Base-by-base conservation (phyloP, 2,797 vertebrate genomes). In the Petrocephalus sullivani region DNA sequence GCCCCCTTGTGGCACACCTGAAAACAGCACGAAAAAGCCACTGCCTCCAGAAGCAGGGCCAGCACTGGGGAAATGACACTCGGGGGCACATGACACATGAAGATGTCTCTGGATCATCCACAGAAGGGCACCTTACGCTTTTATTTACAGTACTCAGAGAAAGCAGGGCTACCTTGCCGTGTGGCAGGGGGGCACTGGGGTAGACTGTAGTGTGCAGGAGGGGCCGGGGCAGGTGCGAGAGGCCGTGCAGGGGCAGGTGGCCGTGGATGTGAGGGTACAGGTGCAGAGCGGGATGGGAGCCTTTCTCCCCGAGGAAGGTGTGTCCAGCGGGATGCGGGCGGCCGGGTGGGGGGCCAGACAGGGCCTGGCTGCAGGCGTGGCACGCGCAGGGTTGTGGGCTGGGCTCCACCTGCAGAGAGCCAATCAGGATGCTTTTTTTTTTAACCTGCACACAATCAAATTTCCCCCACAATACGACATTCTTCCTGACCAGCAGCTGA, bases 211-310 rank as follows among this genome's bases (percentile, higher is more conserved):
- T 97, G 91, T 98, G 98, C 90, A 98, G 95, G 58, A 99, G 95
- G 0, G 98, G 98, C 46, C 97, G 96, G 90, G 98, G 96, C 92
- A 99, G 92, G 91, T 97, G 96, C 28, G 97, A 96, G 90, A 97
- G 97, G n/a, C 97, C 97, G 94, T 98, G 98, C 90, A 99, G 92
- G 82, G 98, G 98, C 92, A 98, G 95, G 92, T 99, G 98, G 81
- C 98, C 98, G 8, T 99, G 98, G 92, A 99, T 99, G 93, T 99
- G 98, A 87, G 98, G 98, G 92, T 99, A 99, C 64, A 99, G 96
- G 92, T 99, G 98, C 91, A 99, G 96, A 88, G 98, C 97, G 0
- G 98, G 97, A 92, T 98, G 98, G 87, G 97, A 91, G 90, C 97
- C 96, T 93, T 96, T 97, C 93, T 99, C 98, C 53, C 97, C 96